A percentile compares a stretch with the other conserved stretches of the same genome.
These are phyloP conservation scores for Coturnix japonica DNA, from an alignment of 2,113 vertebrate genomes.

Conservation along the genomic window DNA sequence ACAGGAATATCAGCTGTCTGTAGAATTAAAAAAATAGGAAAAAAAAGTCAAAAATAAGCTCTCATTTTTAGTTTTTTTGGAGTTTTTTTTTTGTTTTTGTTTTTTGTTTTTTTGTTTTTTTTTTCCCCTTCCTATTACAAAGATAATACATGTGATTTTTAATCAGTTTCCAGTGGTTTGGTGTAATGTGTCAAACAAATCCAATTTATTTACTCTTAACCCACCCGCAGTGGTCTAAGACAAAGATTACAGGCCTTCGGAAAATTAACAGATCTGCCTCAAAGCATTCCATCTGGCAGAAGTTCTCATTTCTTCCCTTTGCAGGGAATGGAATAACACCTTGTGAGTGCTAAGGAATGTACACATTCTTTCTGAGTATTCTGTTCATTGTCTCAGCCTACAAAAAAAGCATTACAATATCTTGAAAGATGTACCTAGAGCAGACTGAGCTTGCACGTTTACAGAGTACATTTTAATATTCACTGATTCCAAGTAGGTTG, in stretches of 20 bases:
- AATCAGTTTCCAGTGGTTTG: neutral
- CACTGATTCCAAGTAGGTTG: neutral
- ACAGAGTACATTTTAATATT: neutral
- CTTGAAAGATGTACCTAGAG: neutral
- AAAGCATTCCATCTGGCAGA: neutral
- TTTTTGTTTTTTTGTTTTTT: neutral
- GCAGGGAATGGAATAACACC: neutral
- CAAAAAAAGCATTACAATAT: neutral
- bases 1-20: conserved; percentile 83
- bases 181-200: neutral
- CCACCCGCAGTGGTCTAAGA: neutral
- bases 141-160: neutral
- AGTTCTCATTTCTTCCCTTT: neutral
- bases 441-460: neutral
- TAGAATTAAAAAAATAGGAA: conserved; percentile 2
- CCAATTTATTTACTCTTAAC: neutral
- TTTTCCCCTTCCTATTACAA: neutral
- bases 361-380: neutral
- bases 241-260: neutral
- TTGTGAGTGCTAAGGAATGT: neutral
- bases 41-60: neutral
- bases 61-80: neutral
- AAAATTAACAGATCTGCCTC: neutral
- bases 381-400: neutral
- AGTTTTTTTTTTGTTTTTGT: no score